Conservation (phyloP, 2,888 invertebrate genomes). For the Allacma fusca region DNA sequence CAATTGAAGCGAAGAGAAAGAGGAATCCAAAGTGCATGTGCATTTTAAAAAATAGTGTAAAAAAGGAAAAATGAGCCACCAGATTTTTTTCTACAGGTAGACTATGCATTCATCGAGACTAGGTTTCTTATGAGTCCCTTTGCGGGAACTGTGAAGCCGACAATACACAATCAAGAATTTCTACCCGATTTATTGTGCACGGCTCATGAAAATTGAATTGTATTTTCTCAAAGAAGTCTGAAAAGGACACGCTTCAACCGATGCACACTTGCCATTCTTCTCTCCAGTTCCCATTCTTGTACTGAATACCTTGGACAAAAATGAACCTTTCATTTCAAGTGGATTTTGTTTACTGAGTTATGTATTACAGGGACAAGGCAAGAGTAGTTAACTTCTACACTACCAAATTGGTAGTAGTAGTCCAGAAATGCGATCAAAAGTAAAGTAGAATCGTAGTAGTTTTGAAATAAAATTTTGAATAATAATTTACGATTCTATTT, state of each 20-base stretch:
- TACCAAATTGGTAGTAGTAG: too few relatives aligned
- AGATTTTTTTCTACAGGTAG: not conserved
- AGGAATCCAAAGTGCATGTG: not conserved
- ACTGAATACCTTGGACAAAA: not conserved
- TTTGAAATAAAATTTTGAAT: too few relatives aligned
- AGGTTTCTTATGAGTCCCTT: not conserved
- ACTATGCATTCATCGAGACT: not conserved
- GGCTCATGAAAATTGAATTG: not conserved
- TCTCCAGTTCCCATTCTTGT: not conserved
- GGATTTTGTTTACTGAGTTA: conserved; percentile 17
- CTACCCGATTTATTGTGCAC: not conserved
- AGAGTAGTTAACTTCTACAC: too few relatives aligned
- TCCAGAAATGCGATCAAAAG: too few relatives aligned
- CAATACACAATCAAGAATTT: conserved; percentile 10
- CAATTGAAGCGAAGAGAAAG: not conserved
- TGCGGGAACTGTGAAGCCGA: not conserved
- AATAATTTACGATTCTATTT: too few relatives aligned
- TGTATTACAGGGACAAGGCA: too few relatives aligned
- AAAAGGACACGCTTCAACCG: conserved; percentile 28
- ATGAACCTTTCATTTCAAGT: conserved; percentile 28
- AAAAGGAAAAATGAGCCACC: not conserved
- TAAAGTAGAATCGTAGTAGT: too few relatives aligned
- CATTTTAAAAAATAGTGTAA: conserved; percentile 1
- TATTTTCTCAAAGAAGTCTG: conserved; percentile 14
- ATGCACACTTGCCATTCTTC: conserved; percentile 23